Evolutionary conservation across 2,888 invertebrate species (phyloP), one percentile per base, ranked within the genome.

Genomic region (Corbicula japonica): DNA sequence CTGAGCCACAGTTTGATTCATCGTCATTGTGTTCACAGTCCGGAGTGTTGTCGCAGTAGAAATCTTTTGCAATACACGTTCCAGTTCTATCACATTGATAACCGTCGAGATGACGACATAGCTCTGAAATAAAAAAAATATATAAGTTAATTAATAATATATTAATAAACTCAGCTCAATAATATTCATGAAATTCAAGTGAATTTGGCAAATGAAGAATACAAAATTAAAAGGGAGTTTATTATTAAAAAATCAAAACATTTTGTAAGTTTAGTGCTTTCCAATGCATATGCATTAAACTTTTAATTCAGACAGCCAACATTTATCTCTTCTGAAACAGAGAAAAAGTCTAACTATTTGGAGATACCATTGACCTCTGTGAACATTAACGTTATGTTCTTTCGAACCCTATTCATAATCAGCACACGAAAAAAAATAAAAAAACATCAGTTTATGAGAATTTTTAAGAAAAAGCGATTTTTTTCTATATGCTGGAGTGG

Each of bases 1-100:
- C 6, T 6, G 48, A 15, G n/a, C 21, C 18, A 6, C 10, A 8
- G 30, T 23, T 56, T 5, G 5, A 5, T 58, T 58, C 58, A 23
- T 58, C 58, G n/a, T 58, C 58, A 18, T 15, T 15, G 35, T 58
- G 2, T n/a, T 2, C 2, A 18, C 58, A 58, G 35, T 58, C 58
- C 1, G 58, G 58, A 35, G 23, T 21, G 23, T 35, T n/a, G 32
- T 58, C 58, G 18, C 58, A 58, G 6, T 4, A n/a, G 3, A 6
- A 21, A 4, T 5, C 21, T 4, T 52, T 52, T 3, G 52, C 23
- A 15, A 52, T 52, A 58, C 58, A 58, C 15, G 5, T 21, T 2
- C n/a, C 58, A 6, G 34, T 35, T 2, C 6, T 21, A 18, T 58
- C 35, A 21, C 58, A 58, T 28, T 58, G 58, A 18, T 58, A 58